phyloP scores from a whole-genome alignment of 2,888 invertebrate genomes.

The Acleris literana region DNA sequence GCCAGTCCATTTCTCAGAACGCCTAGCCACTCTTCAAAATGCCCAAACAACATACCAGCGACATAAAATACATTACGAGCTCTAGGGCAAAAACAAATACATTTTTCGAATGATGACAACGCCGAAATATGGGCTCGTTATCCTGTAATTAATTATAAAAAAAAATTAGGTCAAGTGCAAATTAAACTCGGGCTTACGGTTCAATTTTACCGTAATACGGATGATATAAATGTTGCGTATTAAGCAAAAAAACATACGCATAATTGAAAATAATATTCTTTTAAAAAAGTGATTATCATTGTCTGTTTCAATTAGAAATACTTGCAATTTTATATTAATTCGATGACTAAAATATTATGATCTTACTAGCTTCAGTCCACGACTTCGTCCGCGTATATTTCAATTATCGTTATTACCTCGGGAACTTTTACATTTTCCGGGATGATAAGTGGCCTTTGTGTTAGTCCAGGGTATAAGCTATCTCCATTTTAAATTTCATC shows the following conservation, averaged over 20 bases:
- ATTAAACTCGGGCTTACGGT: neutral
- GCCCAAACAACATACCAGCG: too few relatives aligned
- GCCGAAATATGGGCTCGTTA: slow-evolving; percentile 1
- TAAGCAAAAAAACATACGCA: too few relatives aligned
- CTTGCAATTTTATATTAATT: neutral
- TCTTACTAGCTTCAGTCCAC: slow-evolving; percentile 38
- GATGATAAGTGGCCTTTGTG: too few relatives aligned
- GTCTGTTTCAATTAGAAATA: neutral
- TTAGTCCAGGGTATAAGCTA: too few relatives aligned
- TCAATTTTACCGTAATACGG: neutral
- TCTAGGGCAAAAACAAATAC: slow-evolving; percentile 56
- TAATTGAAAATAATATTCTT: neutral
- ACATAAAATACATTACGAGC: slow-evolving; percentile 36
- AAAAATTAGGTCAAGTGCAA: slow-evolving; percentile 18
- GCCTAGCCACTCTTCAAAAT: too few relatives aligned
- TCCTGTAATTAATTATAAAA: slow-evolving; percentile 20
- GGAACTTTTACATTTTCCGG: too few relatives aligned
- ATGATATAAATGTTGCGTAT: too few relatives aligned
- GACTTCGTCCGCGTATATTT: too few relatives aligned
- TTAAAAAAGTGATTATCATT: neutral
- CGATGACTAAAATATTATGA: slow-evolving; percentile 42
- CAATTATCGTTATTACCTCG: too few relatives aligned
- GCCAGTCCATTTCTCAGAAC: too few relatives aligned
- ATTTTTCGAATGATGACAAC: slow-evolving; percentile 26
- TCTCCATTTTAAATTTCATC: too few relatives aligned